A percentile compares a stretch with the other conserved stretches of the same genome.
These are phyloP conservation scores for Ctenomys sociabilis DNA, from an alignment of 2,113 vertebrate genomes.

Conservation along the genomic window DNA sequence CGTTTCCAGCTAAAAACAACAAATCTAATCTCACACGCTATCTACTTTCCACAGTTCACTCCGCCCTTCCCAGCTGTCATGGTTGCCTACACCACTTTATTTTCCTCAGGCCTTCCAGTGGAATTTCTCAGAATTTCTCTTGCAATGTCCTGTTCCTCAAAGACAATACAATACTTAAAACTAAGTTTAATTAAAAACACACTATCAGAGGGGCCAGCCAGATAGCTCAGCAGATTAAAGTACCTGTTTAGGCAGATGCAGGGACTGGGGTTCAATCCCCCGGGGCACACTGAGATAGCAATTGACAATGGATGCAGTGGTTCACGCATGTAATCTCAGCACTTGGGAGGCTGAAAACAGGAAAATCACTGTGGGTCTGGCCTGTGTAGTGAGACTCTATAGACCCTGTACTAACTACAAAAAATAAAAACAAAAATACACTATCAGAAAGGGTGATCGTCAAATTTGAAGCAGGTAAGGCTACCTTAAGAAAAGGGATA, in stretches of 20 bases:
- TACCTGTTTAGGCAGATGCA: too few species aligned
- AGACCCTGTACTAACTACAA: too few species aligned
- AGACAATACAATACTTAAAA: background rate
- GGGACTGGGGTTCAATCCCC: too few species aligned
- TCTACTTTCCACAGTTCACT: background rate
- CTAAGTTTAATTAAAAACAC: background rate
- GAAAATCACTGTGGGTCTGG: too few species aligned
- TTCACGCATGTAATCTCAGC: too few species aligned
- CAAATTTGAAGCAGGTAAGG: background rate
- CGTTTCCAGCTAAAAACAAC: background rate
- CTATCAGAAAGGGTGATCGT: background rate
- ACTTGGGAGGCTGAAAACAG: too few species aligned
- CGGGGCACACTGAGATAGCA: too few species aligned
- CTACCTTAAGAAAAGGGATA: background rate
- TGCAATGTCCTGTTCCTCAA: background rate
- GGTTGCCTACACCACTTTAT: background rate
- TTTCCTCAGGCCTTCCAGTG: background rate
- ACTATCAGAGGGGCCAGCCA: background rate
- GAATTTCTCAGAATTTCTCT: background rate
- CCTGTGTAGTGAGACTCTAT: too few species aligned
- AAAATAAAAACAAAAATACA: background rate
- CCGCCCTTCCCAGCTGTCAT: background rate
- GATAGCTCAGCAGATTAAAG: too few species aligned
- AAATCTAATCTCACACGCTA: background rate
- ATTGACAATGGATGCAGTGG: too few species aligned